A percentile compares a stretch with the other conserved stretches of the same genome.
Conservation (phyloP, 2,797 vertebrate genomes). For the Falco novaeseelandiae region DNA sequence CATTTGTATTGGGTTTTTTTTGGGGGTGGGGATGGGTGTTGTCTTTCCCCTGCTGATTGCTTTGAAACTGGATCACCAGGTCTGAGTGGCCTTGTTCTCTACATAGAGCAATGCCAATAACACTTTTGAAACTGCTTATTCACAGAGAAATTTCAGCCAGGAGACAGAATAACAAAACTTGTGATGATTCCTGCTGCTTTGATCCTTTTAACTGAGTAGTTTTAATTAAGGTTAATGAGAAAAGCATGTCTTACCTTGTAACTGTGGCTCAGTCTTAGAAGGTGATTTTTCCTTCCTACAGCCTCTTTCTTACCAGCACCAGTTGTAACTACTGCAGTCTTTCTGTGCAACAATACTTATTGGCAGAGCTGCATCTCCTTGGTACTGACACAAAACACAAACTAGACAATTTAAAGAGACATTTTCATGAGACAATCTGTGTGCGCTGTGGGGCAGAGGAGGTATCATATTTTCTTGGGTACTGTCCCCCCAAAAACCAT, state of each 20-base stretch:
- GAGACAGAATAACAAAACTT: not conserved
- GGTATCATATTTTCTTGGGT: not conserved
- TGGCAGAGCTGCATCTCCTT: not conserved
- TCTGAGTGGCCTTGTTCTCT: not conserved
- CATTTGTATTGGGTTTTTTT: not conserved
- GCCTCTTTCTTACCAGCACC: not conserved
- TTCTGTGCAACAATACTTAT: not conserved
- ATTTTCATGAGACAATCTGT: not conserved
- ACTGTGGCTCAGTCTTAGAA: not conserved
- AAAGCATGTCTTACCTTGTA: constrained; percentile 1
- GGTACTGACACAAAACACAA: not conserved
- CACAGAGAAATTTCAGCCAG: not conserved
- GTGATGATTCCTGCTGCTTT: not conserved
- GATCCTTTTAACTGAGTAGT: not conserved
- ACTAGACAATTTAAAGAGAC: not conserved
- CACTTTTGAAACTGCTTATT: not conserved
- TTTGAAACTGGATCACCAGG: not conserved
- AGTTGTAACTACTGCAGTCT: not conserved
- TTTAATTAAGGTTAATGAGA: constrained; percentile 6
- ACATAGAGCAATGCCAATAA: not conserved
- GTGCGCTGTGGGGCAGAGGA: not conserved
- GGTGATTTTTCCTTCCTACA: not conserved
- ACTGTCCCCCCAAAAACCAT: not conserved
- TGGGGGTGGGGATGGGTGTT: not conserved
- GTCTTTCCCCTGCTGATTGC: not conserved